Evolutionary conservation across 2,113 vertebrate species (phyloP), one percentile per base, ranked within the genome.

Genomic region (Hippoglossus stenolepis): DNA sequence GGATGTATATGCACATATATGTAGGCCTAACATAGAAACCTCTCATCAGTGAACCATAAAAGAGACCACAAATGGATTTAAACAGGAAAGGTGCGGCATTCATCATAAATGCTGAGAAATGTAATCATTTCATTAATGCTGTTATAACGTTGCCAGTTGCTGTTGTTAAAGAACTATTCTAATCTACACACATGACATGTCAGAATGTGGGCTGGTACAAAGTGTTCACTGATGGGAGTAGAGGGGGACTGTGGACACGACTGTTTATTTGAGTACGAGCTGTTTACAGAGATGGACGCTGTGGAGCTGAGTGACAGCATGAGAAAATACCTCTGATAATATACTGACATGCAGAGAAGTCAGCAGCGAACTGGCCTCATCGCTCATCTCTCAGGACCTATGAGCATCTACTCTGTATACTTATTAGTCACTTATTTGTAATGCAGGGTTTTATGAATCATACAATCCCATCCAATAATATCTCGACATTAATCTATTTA

Each of bases 201-300:
- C 35, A 38, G 3, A 21, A 17, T 13, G 45, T 13, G 45, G 45
- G 45, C 35, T 40, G 35, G 20, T 40, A 15, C 4, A 24, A 18
- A 65, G 58, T 31, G 1, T 5, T 61, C 65, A 0, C 68, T 0
- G 59, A 47, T 73, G 86, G 76, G 77, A 80, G 62, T 1, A 49
- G 15, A n/a, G 75, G 5, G 8, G 56, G 57, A 40, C 43, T 56
- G 77, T 6, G 85, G 78, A 79, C 81, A 66, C 63, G 58, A 51
- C 74, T 82, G 85, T 90, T 91, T 90, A 87, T 91, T 90, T 90
- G 81, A 79, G 79, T 87, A 65, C 13, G 35, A 84, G 83, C 71
- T 89, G 90, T 90, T 92, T 90, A 90, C 85, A 85, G 79, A 84
- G 66, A 86, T 66, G 64, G 73, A 74, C 35, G 69, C 79, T 65